A percentile compares a stretch with the other conserved stretches of the same genome.
These are phyloP conservation scores for Orussus abietinus DNA, from an alignment of 1,140 invertebrate species.

Conservation along the genomic window DNA sequence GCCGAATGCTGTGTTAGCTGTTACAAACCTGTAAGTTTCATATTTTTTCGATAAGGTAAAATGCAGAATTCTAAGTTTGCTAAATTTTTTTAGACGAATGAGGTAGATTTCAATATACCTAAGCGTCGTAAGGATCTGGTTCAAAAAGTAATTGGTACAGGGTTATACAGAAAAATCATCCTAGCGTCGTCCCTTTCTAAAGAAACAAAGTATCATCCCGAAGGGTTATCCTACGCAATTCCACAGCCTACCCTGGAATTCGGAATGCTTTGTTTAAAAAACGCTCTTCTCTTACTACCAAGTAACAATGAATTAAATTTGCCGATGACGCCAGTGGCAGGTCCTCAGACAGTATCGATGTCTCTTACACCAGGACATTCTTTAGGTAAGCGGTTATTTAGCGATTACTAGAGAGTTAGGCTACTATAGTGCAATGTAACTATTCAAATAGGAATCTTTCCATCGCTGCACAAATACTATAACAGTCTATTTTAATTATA, in stretches of 20 bases:
- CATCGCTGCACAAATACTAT: not conserved
- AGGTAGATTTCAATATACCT: slow-evolving; percentile 62
- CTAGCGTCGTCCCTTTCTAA: slow-evolving; percentile 57
- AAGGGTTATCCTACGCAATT: slow-evolving; percentile 73
- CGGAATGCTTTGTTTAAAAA: slow-evolving; percentile 80
- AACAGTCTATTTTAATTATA: slow-evolving; percentile 2
- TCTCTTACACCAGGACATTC: slow-evolving; percentile 31
- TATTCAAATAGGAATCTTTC: not conserved
- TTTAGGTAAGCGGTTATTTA: slow-evolving; percentile 27
- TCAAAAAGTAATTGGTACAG: slow-evolving; percentile 60
- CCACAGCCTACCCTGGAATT: slow-evolving; percentile 87
- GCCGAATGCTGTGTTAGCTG: slow-evolving; percentile 86
- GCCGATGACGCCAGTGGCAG: slow-evolving; percentile 25
- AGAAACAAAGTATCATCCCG: slow-evolving; percentile 56
- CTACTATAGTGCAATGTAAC: too few species aligned
- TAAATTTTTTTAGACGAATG: slow-evolving; percentile 58
- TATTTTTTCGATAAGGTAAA: slow-evolving; percentile 13
- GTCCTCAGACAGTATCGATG: slow-evolving; percentile 31
- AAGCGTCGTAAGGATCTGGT: slow-evolving; percentile 63
- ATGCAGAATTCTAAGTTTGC: slow-evolving; percentile 3
- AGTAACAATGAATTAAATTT: slow-evolving; percentile 33
- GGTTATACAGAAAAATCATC: slow-evolving; percentile 65
- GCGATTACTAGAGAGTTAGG: too few species aligned
- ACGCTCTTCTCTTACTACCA: slow-evolving; percentile 68
- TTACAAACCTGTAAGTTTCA: slow-evolving; percentile 61